Evolutionary conservation across 2,888 invertebrate genomes (phyloP).

Genomic region (Pachydiplax longipennis): DNA sequence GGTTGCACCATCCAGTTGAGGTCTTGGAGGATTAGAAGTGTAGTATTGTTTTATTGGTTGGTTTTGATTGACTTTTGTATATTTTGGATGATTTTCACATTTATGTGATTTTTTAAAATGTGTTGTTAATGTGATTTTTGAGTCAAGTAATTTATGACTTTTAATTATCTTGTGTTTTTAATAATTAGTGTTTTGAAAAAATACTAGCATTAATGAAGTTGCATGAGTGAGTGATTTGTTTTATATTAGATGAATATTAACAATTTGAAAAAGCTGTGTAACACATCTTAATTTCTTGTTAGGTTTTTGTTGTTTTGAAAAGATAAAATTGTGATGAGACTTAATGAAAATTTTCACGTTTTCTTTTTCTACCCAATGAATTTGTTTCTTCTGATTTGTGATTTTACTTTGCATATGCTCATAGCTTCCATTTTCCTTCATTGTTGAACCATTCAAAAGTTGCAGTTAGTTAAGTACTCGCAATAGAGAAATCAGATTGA

Average conservation of each 20-base stretch:
- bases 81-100: conserved; percentile 24
- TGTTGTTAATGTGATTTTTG: conserved; percentile 42
- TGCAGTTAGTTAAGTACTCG: no score
- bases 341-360: conserved; percentile 15
- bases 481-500: no score
- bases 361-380: conserved; percentile 1
- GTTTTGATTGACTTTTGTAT: conserved; percentile 24
- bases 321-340: conserved; percentile 36
- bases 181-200: conserved; percentile 28
- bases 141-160: conserved; percentile 41
- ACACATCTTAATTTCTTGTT: conserved; percentile 40
- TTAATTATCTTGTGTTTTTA: conserved; percentile 14
- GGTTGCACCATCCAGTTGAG: conserved; percentile 28
- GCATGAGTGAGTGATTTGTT: conserved; percentile 41
- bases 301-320: conserved; percentile 45
- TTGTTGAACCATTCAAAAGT: no score
- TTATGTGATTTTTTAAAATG: conserved; percentile 8
- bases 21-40: conserved; percentile 24
- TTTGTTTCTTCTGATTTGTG: background rate
- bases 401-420: no score
- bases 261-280: conserved; percentile 43
- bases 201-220: conserved; percentile 33
- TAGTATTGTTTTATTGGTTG: conserved; percentile 20
- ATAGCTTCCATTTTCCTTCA: no score
- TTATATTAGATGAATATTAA: conserved; percentile 14